phyloP scores from a whole-genome alignment of 2,888 invertebrate genomes.

The Sminthurinus aureus region DNA sequence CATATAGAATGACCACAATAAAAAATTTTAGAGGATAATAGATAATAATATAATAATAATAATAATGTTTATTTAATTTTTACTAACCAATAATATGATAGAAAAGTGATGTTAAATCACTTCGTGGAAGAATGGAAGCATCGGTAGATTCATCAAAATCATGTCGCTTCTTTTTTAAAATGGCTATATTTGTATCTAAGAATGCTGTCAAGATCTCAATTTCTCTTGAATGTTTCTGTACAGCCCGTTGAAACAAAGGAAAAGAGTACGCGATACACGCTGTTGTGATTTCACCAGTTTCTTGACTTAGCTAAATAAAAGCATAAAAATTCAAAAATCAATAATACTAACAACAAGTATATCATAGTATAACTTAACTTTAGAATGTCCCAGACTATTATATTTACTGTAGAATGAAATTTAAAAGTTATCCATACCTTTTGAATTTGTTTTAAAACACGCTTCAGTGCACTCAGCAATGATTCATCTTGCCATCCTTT shows the following conservation, averaged over 20 bases:
- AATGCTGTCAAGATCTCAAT: constrained; percentile 70
- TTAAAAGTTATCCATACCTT: constrained; percentile 31
- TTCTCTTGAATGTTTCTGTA: constrained; percentile 62
- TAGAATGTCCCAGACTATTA: no score
- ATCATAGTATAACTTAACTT: no score
- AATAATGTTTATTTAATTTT: no score
- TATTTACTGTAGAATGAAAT: no score
- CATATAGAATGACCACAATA: no score
- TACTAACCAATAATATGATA: constrained; percentile 75
- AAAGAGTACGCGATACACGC: constrained; percentile 75
- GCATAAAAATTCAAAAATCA: constrained; percentile 13
- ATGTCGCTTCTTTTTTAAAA: constrained; percentile 71
- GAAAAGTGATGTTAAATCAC: constrained; percentile 81
- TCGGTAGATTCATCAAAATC: constrained; percentile 21
- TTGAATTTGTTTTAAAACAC: constrained; percentile 71
- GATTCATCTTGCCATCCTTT: constrained; percentile 79
- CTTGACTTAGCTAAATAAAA: constrained; percentile 47
- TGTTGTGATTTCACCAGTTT: constrained; percentile 57
- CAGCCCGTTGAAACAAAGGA: constrained; percentile 69
- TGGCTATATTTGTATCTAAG: constrained; percentile 74
- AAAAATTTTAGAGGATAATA: neutral
- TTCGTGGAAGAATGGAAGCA: constrained; percentile 73
- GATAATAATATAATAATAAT: no score
- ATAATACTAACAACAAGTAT: neutral
- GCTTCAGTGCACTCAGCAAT: constrained; percentile 70